Percentiles rank a stretch among this genome's conserved stretches.
These are phyloP conservation scores for Mus spicilegus DNA, from an alignment of 2,113 vertebrate species.

Conservation along the genomic window DNA sequence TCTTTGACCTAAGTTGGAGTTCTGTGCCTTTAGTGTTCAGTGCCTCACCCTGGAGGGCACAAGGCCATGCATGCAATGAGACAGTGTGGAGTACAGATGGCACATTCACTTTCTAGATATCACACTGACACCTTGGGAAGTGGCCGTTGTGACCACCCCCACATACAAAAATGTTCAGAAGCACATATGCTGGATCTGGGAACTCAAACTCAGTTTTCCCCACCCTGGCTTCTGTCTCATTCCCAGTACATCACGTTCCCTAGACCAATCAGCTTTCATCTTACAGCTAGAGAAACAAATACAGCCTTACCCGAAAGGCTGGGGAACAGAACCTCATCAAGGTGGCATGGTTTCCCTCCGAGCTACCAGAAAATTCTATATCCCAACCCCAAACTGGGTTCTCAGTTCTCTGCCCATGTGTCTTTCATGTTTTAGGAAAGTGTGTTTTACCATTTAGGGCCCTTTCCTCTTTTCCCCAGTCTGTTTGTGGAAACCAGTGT, in stretches of 20 bases:
- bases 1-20: background rate
- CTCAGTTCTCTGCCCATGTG: background rate
- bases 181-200: background rate
- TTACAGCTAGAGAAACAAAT: slow-evolving; percentile 35
- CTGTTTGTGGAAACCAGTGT: slow-evolving; percentile 46
- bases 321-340: slow-evolving; percentile 42
- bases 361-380: background rate
- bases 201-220: background rate
- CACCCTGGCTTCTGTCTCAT: slow-evolving; percentile 11
- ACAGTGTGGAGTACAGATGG: background rate
- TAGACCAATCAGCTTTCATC: background rate
- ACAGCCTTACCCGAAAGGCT: slow-evolving; percentile 22
- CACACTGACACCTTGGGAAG: slow-evolving; percentile 21
- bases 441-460: background rate
- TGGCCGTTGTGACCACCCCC: background rate
- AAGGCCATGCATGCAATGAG: background rate
- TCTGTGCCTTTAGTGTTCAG: background rate
- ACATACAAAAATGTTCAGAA: background rate
- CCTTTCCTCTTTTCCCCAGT: background rate
- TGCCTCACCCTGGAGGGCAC: background rate
- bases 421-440: slow-evolving; percentile 33
- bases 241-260: background rate
- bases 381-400: background rate
- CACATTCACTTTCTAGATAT: background rate
- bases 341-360: background rate